phyloP scores from a whole-genome alignment of 2,888 invertebrate genomes.

The Erebia palarica region DNA sequence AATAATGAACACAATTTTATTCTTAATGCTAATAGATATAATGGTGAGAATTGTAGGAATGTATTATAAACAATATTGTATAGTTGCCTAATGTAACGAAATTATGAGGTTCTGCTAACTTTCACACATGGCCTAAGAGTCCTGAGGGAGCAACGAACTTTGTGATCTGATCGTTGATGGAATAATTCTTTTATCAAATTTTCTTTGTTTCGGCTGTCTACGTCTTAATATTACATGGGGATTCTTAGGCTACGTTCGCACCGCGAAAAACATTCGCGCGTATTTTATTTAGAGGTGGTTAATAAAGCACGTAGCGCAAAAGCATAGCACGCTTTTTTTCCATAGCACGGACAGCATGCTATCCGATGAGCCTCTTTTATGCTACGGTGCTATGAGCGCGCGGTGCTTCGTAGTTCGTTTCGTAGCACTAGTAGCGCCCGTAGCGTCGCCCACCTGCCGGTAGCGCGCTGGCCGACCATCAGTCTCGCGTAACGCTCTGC shows the following conservation, averaged over 20 bases:
- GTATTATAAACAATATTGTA: neutral
- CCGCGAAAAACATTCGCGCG: too few species aligned
- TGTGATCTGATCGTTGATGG: slow-evolving; percentile 37
- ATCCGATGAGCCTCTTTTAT: too few species aligned
- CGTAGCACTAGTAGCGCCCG: too few species aligned
- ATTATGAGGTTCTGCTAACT: slow-evolving; percentile 38
- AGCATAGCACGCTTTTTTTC: too few species aligned
- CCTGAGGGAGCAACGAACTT: slow-evolving; percentile 39
- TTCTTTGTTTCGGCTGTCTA: slow-evolving; percentile 22
- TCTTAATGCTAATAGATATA: neutral
- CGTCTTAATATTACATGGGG: neutral
- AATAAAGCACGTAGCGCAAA: too few species aligned
- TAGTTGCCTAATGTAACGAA: slow-evolving; percentile 33
- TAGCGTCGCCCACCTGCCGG: too few species aligned
- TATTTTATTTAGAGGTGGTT: too few species aligned
- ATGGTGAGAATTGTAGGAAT: neutral
- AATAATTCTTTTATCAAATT: slow-evolving; percentile 20
- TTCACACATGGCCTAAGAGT: slow-evolving; percentile 37
- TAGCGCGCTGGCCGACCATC: too few species aligned
- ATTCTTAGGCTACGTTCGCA: neutral
- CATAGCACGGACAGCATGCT: too few species aligned
- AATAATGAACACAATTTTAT: neutral
- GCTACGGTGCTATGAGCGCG: too few species aligned
- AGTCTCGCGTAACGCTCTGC: too few species aligned
- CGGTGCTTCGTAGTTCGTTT: too few species aligned